Evolutionary conservation across 2,888 invertebrate genomes (phyloP), one percentile per base, ranked within the genome.

Genomic region (Limulus polyphemus): DNA sequence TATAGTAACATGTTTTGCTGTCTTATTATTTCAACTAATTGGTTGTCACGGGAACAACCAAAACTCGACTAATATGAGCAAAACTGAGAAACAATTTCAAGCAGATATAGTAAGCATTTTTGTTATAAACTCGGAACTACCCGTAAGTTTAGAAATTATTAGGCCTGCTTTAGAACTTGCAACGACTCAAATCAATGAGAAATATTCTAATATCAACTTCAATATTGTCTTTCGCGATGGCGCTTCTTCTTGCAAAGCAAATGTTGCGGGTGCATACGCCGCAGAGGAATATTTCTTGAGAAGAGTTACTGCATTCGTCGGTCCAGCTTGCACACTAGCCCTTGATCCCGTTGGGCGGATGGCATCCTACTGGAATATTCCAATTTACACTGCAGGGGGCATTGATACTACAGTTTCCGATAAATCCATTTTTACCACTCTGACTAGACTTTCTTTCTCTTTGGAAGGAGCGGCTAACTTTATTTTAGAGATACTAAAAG

Each of bases 311-410:
- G 69, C 64, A n/a, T 63, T 69, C 49, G 52, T 69, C 1, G 69
- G 69, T 10, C 69, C 69, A 14, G 63, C 67, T 13, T 69, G 69
- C 52, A 61, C 58, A 49, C 56, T 62, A 11, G 65, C 68, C 46
- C 56, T 69, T 12, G 69, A 69, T 58, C 62, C 64, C 7, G 69
- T 69, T 12, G 67, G 65, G 10, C 50, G 69, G 17, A 67, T 69
- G 67, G 69, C 69, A 11, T 58, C 67, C 49, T 62, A 65, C 48
- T 69, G 69, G 69, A 60, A 65, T 54, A 58, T 65, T 17, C 64
- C 66, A 11, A 62, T 65, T 47, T 66, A 62, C 60, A 64, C 64
- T n/a, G 62, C 62, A 5, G 64, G 64, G 2, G 60, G 60, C 11
- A 58, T 66, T 12, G 65, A 61, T n/a, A 61, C 58, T 47, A 48